Percentiles rank a stretch among this genome's conserved stretches.
These are phyloP conservation scores for Rhagoletis pomonella DNA, from an alignment of 1,140 invertebrate genomes.

Conservation along the genomic window DNA sequence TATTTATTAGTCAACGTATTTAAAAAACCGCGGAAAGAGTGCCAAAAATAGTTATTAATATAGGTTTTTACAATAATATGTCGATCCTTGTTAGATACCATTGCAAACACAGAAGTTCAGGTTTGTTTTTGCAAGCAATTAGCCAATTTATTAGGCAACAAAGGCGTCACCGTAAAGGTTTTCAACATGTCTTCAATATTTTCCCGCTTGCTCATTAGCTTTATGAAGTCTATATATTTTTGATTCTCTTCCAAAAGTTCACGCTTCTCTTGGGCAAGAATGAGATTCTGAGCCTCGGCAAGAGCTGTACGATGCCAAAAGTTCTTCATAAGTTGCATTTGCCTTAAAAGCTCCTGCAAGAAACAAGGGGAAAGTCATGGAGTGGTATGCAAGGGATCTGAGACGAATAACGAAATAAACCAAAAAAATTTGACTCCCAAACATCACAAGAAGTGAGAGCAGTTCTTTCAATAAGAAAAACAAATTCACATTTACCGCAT, in stretches of 20 bases:
- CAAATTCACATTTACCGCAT: constrained; percentile 53
- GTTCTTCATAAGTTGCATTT: constrained; percentile 60
- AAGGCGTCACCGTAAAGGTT: constrained; percentile 10
- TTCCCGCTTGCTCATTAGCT: constrained; percentile 67
- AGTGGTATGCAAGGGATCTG: no score
- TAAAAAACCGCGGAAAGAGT: no score
- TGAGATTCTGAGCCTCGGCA: constrained; percentile 65
- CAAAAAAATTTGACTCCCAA: no score
- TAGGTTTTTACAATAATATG: no score
- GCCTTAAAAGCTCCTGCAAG: constrained; percentile 43
- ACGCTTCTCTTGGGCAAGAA: constrained; percentile 65
- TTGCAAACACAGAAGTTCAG: no score
- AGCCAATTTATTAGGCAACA: neutral
- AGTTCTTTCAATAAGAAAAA: neutral
- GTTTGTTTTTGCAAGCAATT: neutral
- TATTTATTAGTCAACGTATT: no score
- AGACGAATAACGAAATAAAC: no score
- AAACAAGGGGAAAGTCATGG: no score
- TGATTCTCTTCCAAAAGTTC: constrained; percentile 66
- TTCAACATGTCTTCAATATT: constrained; percentile 64
- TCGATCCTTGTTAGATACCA: no score
- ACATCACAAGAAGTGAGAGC: no score
- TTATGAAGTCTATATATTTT: constrained; percentile 66
- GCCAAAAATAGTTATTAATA: no score
- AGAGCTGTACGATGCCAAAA: constrained; percentile 69